phyloP scores from a whole-genome alignment of 2,888 invertebrate species.

The Amiota minor region DNA sequence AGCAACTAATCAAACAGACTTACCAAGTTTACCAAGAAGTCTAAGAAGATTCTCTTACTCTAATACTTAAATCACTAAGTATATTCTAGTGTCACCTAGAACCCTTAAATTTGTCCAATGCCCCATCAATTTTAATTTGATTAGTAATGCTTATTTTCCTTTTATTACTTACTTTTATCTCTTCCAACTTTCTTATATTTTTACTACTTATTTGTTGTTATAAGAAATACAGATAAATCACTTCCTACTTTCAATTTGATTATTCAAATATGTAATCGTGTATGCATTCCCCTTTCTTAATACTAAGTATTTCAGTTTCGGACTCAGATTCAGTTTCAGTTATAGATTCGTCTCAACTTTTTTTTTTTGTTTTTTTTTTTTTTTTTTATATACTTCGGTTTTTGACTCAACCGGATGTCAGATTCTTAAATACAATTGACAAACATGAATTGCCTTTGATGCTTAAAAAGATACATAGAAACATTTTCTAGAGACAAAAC shows the following conservation, averaged over 20 bases:
- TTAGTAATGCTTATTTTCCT: not conserved
- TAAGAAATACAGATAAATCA: conserved; percentile 51
- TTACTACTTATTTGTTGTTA: not conserved
- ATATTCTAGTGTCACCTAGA: too few relatives aligned
- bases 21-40: too few relatives aligned
- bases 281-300: too few relatives aligned
- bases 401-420: conserved; percentile 1
- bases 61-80: too few relatives aligned
- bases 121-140: conserved; percentile 2
- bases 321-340: too few relatives aligned
- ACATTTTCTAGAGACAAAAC: not conserved
- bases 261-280: not conserved
- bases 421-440: conserved; percentile 10
- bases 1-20: too few relatives aligned
- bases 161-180: conserved; percentile 3
- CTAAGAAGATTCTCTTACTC: too few relatives aligned
- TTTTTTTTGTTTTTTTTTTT: conserved; percentile 9
- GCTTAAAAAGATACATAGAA: not conserved
- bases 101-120: too few relatives aligned
- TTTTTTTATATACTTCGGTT: not conserved
- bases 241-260: conserved; percentile 50
- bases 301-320: too few relatives aligned
- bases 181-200: not conserved
- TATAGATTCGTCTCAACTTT: not conserved
- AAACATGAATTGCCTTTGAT: not conserved